Evolutionary conservation across 2,888 invertebrate genomes (phyloP), one percentile per base, ranked within the genome.

Genomic region (Cabera pusaria): DNA sequence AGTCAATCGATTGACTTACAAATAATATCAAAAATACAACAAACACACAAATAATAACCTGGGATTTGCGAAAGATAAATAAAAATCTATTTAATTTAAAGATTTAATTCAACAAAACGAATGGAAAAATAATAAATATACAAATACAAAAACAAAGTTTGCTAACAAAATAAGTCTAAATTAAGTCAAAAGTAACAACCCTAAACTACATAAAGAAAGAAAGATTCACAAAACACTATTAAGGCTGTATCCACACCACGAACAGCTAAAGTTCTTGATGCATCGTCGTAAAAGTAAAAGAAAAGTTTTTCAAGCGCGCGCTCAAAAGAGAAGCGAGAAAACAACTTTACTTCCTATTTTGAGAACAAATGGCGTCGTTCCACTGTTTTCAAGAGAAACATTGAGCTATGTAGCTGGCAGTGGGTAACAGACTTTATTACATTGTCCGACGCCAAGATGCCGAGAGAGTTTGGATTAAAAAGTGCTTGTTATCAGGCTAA

Each of bases 271-370:
- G 50, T 55, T 55, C 43, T 48, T 51, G 64, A 72, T 70, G 65
- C 64, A 64, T 62, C 50, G 61, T 46, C 47, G 58, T 65, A 59
- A 64, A 68, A 70, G 61, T 64, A 64, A 69, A 63, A 64, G 57
- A 68, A 65, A 70, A 71, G 55, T 68, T 67, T 31, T 44, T 48
- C 49, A 52, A 52, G 52, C 65, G 52, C 59, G 24, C 39, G 40
- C 48, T 64, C 67, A 64, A 65, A 69, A 63, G 72, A 66, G 69
- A 52, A 60, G 56, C 49, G 60, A 61, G 70, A 63, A 75, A 79
- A 78, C 70, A 74, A 78, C 60, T 80, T 79, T 73, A 70, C 63
- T 72, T 69, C 68, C 67, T 72, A 77, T 78, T 80, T 77, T 65
- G 62, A 54, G 76, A 79, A 78, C 73, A 75, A 75, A 76, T 70